These are phyloP conservation scores for Micromussa lordhowensis DNA, from an alignment of 92 coral and sea anemone genomes.

Conservation along the genomic window DNA sequence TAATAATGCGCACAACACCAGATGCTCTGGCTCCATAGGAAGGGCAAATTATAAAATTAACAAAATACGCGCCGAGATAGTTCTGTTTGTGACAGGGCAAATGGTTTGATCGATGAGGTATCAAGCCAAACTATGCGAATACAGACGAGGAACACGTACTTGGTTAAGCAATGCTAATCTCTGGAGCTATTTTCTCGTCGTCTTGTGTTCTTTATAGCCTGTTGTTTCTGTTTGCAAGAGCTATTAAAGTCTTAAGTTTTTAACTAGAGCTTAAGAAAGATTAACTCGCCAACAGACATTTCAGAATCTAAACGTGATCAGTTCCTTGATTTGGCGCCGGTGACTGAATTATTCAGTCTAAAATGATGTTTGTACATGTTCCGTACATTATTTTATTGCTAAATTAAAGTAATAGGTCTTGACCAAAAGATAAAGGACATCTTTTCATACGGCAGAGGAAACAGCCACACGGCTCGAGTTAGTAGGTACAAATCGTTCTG, in stretches of 20 bases:
- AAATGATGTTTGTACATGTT: constrained; percentile 17
- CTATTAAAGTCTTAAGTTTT: neutral
- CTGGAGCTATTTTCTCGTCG: neutral
- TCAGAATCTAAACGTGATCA: neutral
- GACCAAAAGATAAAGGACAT: neutral
- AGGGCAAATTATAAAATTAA: constrained; percentile 18
- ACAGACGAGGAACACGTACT: constrained; percentile 37
- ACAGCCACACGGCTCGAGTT: neutral
- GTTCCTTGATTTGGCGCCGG: neutral
- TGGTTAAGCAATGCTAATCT: neutral
- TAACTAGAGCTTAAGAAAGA: constrained; percentile 37
- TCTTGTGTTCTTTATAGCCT: neutral
- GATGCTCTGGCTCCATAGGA: constrained; percentile 13
- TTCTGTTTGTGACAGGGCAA: constrained; percentile 30
- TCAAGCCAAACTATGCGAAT: constrained; percentile 64
- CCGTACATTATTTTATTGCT: constrained; percentile 10
- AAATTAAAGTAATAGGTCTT: neutral
- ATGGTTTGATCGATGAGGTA: constrained; percentile 72
- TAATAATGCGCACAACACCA: neutral
- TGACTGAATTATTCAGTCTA: neutral
- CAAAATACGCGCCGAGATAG: constrained; percentile 12
- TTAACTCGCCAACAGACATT: constrained; percentile 17
- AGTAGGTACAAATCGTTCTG: constrained; percentile 25
- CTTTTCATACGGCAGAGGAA: neutral
- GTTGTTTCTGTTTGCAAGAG: neutral